phyloP scores from a whole-genome alignment of 2,113 vertebrate genomes.

The Otus sunia region DNA sequence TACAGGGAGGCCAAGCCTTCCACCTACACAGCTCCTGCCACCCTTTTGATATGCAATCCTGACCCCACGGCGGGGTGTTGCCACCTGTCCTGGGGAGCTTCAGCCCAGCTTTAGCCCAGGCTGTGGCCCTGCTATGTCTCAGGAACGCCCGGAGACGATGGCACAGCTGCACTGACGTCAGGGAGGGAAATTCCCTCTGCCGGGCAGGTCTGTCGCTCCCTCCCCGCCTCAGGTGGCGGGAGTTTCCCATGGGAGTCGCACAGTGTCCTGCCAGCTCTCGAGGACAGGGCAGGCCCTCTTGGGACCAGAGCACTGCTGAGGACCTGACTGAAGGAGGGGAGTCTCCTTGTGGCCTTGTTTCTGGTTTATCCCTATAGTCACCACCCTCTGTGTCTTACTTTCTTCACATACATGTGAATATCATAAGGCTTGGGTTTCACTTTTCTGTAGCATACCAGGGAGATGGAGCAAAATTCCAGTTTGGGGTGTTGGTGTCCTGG shows the following conservation, averaged over 20 bases:
- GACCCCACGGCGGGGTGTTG: not conserved
- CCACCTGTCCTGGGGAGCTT: slow-evolving; percentile 1
- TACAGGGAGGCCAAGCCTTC: slow-evolving; percentile 18
- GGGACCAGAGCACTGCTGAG: not conserved
- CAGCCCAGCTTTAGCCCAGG: not conserved
- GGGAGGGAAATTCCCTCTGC: slow-evolving; percentile 41
- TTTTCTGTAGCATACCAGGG: not conserved
- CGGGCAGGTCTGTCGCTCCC: not conserved
- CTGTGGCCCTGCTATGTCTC: not conserved
- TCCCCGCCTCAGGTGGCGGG: not conserved
- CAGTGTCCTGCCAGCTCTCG: not conserved
- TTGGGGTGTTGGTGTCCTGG: not conserved
- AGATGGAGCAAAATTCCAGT: not conserved
- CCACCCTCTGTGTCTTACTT: not conserved
- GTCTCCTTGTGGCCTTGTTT: not conserved
- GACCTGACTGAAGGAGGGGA: not conserved
- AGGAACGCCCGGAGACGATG: not conserved
- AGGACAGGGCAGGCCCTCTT: not conserved
- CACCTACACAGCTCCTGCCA: slow-evolving; percentile 58
- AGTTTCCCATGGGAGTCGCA: not conserved
- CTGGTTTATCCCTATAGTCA: rapidly evolving
- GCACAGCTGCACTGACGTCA: not conserved
- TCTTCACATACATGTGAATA: not conserved
- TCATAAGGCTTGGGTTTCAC: not conserved
- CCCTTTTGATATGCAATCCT: slow-evolving; percentile 30